Evolutionary conservation across 2,797 vertebrate species (phyloP).

Genomic region (Momotus momota): DNA sequence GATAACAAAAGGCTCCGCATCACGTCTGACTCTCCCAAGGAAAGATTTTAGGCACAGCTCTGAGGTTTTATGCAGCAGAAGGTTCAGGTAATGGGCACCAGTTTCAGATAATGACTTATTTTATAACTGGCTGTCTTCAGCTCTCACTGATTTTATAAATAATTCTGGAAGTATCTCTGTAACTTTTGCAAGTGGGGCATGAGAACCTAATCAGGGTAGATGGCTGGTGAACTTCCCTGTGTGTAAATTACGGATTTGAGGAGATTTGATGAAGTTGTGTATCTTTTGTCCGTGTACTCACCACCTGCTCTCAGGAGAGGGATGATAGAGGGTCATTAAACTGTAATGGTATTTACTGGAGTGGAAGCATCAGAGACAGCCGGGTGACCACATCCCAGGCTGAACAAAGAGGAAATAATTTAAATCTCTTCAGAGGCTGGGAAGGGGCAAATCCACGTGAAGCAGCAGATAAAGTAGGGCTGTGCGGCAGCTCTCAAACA

Average conservation of each 20-base stretch:
- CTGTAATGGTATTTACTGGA: neutral
- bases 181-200: neutral
- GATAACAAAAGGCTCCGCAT: neutral
- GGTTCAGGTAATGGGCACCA: neutral
- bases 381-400: slow-evolving; percentile 14
- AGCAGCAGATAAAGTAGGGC: neutral
- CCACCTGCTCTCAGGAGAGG: neutral
- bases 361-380: neutral
- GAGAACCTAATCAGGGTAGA: neutral
- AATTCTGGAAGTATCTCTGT: neutral
- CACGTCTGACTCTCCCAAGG: rapidly evolving
- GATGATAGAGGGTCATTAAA: neutral
- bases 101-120: neutral
- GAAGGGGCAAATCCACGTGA: neutral
- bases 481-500: neutral
- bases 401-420: neutral
- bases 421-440: neutral
- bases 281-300: neutral
- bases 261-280: neutral
- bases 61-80: neutral
- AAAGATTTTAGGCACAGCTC: neutral
- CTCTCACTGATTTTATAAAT: neutral
- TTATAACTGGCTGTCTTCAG: neutral
- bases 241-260: slow-evolving; percentile 7
- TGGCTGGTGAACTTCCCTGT: slow-evolving; percentile 13